Evolutionary conservation across 2,113 vertebrate genomes (phyloP).

Genomic region (Mola mola): DNA sequence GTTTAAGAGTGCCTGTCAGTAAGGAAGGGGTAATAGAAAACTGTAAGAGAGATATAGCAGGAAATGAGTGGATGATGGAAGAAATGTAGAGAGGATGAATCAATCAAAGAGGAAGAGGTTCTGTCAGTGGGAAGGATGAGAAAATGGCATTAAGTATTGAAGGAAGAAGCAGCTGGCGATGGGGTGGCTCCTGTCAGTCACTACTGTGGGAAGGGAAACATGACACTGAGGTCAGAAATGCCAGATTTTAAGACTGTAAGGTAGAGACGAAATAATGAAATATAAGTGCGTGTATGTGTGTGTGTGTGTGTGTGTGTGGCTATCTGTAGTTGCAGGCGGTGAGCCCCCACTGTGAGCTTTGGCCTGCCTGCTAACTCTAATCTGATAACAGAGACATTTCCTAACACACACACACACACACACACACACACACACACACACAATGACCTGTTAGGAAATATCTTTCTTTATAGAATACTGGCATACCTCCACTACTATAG

Average conservation of each 20-base stretch:
- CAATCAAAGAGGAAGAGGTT: conserved; percentile 14
- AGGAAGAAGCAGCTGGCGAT: background rate
- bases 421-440: background rate
- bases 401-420: background rate
- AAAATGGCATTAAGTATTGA: conserved; percentile 4
- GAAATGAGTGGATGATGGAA: conserved; percentile 36
- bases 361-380: conserved; percentile 45
- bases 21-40: conserved; percentile 48
- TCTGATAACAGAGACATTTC: conserved; percentile 53
- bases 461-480: conserved; percentile 10
- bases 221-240: conserved; percentile 3
- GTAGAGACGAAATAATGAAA: conserved; percentile 1
- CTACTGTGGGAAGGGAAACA: background rate
- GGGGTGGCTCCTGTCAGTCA: conserved; percentile 24
- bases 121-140: conserved; percentile 12
- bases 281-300: background rate
- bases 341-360: conserved; percentile 53
- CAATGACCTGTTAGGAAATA: conserved; percentile 18
- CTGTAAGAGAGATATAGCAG: conserved; percentile 42
- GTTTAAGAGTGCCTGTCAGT: conserved; percentile 37
- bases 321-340: conserved; percentile 58
- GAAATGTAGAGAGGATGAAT: conserved; percentile 32
- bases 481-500: conserved; percentile 23
- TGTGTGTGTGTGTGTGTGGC: conserved; percentile 20
- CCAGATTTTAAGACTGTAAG: conserved; percentile 1